These are phyloP conservation scores for Noturus placidus DNA, from an alignment of 2,113 vertebrate species.

Conservation along the genomic window DNA sequence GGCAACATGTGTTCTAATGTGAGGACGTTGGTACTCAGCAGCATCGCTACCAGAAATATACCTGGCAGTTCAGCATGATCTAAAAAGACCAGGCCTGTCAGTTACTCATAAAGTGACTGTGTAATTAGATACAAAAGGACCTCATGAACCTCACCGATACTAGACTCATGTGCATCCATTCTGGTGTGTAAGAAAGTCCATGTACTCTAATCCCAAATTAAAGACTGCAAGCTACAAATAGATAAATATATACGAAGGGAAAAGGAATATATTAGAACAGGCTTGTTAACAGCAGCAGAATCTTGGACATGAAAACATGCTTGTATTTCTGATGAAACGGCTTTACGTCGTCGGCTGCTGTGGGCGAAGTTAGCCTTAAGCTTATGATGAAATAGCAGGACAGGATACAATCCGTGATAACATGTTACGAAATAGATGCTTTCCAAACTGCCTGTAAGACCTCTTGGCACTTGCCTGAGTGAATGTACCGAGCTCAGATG, in stretches of 20 bases:
- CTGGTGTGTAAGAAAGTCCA: neutral
- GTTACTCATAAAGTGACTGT: neutral
- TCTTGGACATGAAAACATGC: neutral
- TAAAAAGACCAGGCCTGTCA: neutral
- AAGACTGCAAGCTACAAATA: neutral
- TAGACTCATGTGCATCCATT: neutral
- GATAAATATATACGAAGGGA: neutral
- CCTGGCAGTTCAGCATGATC: neutral
- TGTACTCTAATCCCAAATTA: neutral
- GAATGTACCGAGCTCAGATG: constrained; percentile 22
- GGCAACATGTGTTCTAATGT: neutral
- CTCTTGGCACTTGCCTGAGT: constrained; percentile 23
- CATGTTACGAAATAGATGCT: constrained; percentile 28
- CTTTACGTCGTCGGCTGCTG: neutral
- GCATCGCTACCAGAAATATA: constrained; percentile 33
- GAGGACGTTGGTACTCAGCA: constrained; percentile 31
- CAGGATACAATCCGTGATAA: neutral
- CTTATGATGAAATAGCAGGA: neutral
- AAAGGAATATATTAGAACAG: neutral
- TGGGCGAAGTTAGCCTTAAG: neutral
- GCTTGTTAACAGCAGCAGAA: neutral
- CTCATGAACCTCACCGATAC: neutral
- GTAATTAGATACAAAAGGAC: constrained; percentile 4
- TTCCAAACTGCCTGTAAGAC: constrained; percentile 19
- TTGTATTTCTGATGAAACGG: neutral